These are phyloP conservation scores for Odontamblyopus lacepedii DNA, from an alignment of 2,797 vertebrate species.

Conservation along the genomic window DNA sequence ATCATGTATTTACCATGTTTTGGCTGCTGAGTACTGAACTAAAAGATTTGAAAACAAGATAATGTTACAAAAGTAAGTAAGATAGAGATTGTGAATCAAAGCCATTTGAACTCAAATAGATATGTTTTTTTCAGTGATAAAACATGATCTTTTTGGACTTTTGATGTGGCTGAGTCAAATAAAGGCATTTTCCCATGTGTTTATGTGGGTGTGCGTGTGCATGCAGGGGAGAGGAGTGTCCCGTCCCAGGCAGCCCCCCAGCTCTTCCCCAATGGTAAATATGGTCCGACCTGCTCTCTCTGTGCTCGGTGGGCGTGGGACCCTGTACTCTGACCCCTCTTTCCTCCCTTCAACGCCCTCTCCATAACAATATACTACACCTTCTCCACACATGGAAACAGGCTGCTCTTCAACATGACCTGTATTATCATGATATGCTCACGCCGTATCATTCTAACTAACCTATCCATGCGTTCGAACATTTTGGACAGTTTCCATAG, in stretches of 20 bases:
- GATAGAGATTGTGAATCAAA: not conserved
- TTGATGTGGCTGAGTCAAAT: constrained; percentile 61
- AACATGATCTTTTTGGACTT: constrained; percentile 24
- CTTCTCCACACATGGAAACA: constrained; percentile 66
- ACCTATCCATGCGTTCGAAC: too few species aligned
- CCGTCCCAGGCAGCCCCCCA: constrained; percentile 91
- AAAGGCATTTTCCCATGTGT: constrained; percentile 73
- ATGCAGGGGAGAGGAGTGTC: constrained; percentile 98
- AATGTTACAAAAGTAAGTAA: not conserved
- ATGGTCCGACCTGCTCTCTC: constrained; percentile 86
- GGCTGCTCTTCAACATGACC: constrained; percentile 18
- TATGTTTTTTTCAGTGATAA: not conserved
- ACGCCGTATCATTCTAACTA: not conserved
- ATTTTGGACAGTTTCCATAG: too few species aligned
- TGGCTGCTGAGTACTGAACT: too few species aligned
- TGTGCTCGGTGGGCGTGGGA: constrained; percentile 72
- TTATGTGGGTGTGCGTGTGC: constrained; percentile 74
- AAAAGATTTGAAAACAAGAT: too few species aligned
- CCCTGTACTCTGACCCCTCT: constrained; percentile 59
- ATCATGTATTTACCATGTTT: too few species aligned
- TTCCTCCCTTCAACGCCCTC: constrained; percentile 74
- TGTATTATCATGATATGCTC: not conserved
- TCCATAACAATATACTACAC: constrained; percentile 68
- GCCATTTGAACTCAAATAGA: not conserved
- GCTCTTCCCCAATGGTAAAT: constrained; percentile 99